Evolutionary conservation across 2,888 invertebrate species (phyloP).

Genomic region (Cataglyphis livida): DNA sequence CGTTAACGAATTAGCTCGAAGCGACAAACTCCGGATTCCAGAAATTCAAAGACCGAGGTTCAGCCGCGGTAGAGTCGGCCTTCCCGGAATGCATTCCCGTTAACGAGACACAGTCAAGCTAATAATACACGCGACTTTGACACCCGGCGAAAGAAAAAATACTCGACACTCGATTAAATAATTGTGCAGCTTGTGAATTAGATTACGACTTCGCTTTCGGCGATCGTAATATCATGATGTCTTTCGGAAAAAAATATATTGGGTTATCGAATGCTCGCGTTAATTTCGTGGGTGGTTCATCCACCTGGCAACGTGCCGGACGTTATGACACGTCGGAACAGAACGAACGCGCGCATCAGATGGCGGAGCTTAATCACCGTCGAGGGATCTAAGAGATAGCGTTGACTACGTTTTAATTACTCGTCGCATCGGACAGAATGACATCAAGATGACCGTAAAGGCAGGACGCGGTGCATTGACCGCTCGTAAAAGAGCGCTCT

Average conservation of each 20-base stretch:
- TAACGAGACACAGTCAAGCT: conserved; percentile 77
- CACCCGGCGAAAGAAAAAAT: conserved; percentile 54
- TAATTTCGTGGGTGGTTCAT: conserved; percentile 45
- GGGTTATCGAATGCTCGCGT: conserved; percentile 6
- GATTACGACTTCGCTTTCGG: neutral
- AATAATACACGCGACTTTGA: conserved; percentile 78
- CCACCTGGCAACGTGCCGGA: conserved; percentile 50
- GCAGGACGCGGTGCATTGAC: conserved; percentile 72
- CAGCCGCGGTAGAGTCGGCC: conserved; percentile 50
- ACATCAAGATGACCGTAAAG: conserved; percentile 74
- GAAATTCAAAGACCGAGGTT: conserved; percentile 72
- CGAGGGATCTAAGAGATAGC: conserved; percentile 79
- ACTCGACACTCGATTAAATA: conserved; percentile 68
- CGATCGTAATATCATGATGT: neutral
- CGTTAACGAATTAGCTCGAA: conserved; percentile 80
- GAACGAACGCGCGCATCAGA: conserved; percentile 58
- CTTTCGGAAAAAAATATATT: neutral
- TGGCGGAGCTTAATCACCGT: conserved; percentile 75
- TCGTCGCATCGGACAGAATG: conserved; percentile 72
- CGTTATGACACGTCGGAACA: conserved; percentile 34
- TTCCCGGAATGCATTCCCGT: conserved; percentile 79
- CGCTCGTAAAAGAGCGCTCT: conserved; percentile 61
- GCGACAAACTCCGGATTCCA: conserved; percentile 81
- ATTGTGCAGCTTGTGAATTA: neutral
- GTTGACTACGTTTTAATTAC: conserved; percentile 82